These are phyloP conservation scores for Hylaeus volcanicus DNA, from an alignment of 1,140 invertebrate species.

Conservation along the genomic window DNA sequence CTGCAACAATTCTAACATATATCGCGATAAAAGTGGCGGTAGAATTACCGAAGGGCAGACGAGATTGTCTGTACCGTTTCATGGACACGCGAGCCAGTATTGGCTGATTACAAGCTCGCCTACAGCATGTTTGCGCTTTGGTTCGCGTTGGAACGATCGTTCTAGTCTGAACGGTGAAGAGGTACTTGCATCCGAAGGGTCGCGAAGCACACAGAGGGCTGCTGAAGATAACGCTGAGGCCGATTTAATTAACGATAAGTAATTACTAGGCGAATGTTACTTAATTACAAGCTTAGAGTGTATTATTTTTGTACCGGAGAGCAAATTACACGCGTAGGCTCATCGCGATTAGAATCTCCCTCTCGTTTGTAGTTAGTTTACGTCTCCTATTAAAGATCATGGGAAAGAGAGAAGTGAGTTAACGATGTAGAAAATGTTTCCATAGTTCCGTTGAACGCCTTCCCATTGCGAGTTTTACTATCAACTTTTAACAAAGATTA, in stretches of 20 bases:
- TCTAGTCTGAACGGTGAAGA: not conserved
- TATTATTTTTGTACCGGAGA: conserved; percentile 37
- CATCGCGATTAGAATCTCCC: conserved; percentile 41
- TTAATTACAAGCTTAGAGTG: conserved; percentile 38
- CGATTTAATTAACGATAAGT: conserved; percentile 69
- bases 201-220: conserved; percentile 17
- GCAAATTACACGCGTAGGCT: conserved; percentile 44
- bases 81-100: not conserved
- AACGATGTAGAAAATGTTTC: not conserved
- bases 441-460: not conserved
- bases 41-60: not conserved
- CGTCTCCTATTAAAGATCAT: not conserved
- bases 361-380: not conserved
- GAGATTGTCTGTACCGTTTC: not conserved
- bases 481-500: not conserved
- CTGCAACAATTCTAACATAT: not conserved
- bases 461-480: not conserved
- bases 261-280: conserved; percentile 46
- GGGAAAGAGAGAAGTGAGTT: not conserved
- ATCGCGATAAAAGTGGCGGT: not conserved
- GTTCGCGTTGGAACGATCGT: not conserved
- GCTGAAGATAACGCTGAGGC: conserved; percentile 34
- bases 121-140: not conserved
- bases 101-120: conserved; percentile 7
- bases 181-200: conserved; percentile 1